phyloP scores from a whole-genome alignment of 2,888 invertebrate species.

The Diogma glabrata region DNA sequence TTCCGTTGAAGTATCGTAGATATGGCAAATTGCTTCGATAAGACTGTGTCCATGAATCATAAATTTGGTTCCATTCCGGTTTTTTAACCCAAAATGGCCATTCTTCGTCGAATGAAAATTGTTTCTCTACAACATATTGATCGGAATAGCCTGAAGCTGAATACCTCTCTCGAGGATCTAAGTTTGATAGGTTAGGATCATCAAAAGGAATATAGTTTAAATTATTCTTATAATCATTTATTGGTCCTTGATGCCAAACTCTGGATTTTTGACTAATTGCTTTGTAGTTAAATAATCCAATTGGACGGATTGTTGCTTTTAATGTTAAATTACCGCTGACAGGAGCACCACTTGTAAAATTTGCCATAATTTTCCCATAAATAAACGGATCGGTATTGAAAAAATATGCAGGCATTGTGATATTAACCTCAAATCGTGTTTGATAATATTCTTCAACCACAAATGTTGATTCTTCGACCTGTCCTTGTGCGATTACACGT shows the following conservation, averaged over 20 bases:
- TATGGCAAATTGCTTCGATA: slow-evolving; percentile 51
- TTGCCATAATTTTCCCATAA: slow-evolving; percentile 80
- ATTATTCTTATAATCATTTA: slow-evolving; percentile 17
- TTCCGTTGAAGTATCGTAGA: slow-evolving; percentile 75
- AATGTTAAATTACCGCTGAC: slow-evolving; percentile 82
- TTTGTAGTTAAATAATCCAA: slow-evolving; percentile 48
- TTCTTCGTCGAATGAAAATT: slow-evolving; percentile 68
- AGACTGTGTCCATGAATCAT: slow-evolving; percentile 30
- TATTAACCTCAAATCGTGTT: slow-evolving; percentile 86
- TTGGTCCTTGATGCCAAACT: slow-evolving; percentile 29
- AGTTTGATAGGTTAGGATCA: slow-evolving; percentile 20
- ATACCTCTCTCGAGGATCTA: slow-evolving; percentile 21
- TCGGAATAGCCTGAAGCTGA: slow-evolving; percentile 39
- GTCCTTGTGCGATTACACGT: slow-evolving; percentile 77
- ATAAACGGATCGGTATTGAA: slow-evolving; percentile 76
- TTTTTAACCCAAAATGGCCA: slow-evolving; percentile 70
- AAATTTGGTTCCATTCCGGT: slow-evolving; percentile 41
- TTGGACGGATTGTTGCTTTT: slow-evolving; percentile 62
- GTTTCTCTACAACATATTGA: slow-evolving; percentile 52
- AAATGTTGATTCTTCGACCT: slow-evolving; percentile 75
- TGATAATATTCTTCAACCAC: slow-evolving; percentile 91
- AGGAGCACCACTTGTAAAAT: slow-evolving; percentile 89
- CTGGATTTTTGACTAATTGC: slow-evolving; percentile 42
- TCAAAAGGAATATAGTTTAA: slow-evolving; percentile 2
- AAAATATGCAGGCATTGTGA: slow-evolving; percentile 91